Conservation (phyloP, 2,797 vertebrate genomes). For the Liasis olivaceus region DNA sequence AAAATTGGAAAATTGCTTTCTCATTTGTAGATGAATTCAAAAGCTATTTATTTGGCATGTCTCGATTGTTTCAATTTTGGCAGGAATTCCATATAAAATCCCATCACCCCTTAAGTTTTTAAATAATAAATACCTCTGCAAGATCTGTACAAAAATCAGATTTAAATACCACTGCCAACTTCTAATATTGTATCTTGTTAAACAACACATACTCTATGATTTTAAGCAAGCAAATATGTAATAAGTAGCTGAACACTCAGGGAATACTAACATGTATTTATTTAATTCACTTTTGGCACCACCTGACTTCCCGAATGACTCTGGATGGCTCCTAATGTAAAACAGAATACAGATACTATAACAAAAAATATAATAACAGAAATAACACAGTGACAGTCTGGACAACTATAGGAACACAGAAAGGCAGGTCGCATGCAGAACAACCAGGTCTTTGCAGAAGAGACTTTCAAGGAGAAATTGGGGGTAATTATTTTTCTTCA, state of each 20-base stretch:
- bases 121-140: background rate
- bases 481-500: background rate
- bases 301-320: no score
- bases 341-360: no score
- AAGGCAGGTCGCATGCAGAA: background rate
- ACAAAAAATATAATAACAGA: no score
- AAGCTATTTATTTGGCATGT: background rate
- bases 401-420: no score
- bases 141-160: background rate
- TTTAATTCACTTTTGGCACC: no score
- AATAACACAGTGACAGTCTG: no score
- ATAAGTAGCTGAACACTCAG: background rate
- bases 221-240: background rate
- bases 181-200: background rate
- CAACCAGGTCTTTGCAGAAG: background rate
- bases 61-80: background rate
- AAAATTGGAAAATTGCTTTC: background rate
- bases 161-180: background rate
- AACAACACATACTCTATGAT: background rate
- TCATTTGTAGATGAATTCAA: background rate
- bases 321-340: no score
- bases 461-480: background rate
- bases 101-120: background rate
- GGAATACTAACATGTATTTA: background rate
- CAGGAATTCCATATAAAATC: background rate